These are phyloP conservation scores for Oophaga pumilio DNA, from an alignment of 2,113 vertebrate genomes.

Conservation along the genomic window DNA sequence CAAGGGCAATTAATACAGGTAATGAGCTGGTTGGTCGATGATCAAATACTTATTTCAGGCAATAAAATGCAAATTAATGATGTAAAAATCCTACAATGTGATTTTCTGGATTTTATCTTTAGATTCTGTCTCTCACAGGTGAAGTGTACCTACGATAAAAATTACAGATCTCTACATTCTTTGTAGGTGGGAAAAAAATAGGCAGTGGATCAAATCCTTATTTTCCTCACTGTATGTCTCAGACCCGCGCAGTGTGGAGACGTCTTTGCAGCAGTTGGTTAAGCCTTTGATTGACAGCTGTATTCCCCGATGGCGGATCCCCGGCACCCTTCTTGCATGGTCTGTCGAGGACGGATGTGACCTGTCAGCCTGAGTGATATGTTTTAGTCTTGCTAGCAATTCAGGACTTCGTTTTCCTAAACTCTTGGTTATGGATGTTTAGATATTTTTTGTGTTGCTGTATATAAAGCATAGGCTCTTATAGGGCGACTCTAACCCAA, in stretches of 20 bases:
- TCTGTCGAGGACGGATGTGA: background rate
- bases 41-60: too few relatives aligned
- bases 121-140: too few relatives aligned
- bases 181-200: too few relatives aligned
- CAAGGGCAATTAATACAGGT: too few relatives aligned
- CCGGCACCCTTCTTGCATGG: background rate
- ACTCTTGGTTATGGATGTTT: background rate
- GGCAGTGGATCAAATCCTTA: too few relatives aligned
- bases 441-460: background rate
- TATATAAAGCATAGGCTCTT: background rate
- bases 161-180: too few relatives aligned
- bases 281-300: conserved; percentile 4
- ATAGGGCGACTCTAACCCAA: too few relatives aligned
- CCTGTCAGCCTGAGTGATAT: background rate
- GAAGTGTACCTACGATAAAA: too few relatives aligned
- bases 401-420: background rate
- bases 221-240: background rate
- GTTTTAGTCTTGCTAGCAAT: background rate
- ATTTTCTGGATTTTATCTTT: too few relatives aligned
- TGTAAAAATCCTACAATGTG: too few relatives aligned
- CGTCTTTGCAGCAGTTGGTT: background rate
- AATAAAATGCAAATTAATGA: too few relatives aligned
- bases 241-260: background rate
- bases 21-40: too few relatives aligned
- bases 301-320: background rate